Evolutionary conservation across 2,888 invertebrate genomes (phyloP).

Genomic region (Chaetogeoica ovagalla): DNA sequence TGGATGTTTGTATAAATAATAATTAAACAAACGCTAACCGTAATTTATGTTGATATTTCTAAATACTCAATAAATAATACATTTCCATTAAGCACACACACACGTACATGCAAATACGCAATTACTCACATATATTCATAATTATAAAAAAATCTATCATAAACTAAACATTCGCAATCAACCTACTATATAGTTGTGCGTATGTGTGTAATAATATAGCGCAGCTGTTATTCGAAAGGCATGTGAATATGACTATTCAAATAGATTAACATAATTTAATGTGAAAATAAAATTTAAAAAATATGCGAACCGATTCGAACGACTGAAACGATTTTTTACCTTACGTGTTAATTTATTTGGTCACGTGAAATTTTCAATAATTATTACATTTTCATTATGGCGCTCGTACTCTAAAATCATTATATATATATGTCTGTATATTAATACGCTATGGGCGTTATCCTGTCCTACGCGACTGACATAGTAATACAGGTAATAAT

Average conservation of each 20-base stretch:
- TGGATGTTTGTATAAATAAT: too few relatives aligned
- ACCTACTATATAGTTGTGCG: too few relatives aligned
- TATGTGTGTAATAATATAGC: neutral
- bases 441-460: neutral
- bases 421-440: neutral
- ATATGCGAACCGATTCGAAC: neutral
- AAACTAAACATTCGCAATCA: neutral
- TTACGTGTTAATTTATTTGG: neutral
- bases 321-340: too few relatives aligned
- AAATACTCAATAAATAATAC: neutral
- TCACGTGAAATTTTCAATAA: neutral
- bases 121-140: neutral
- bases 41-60: neutral
- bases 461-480: neutral
- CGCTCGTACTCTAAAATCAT: neutral
- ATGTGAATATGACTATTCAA: neutral
- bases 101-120: neutral
- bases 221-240: neutral
- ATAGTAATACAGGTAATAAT: neutral
- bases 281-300: too few relatives aligned
- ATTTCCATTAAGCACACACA: neutral
- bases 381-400: neutral
- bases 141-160: neutral
- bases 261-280: neutral
- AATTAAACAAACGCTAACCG: too few relatives aligned